Evolutionary conservation across 2,888 invertebrate genomes (phyloP).

Genomic region (Ormyrus pomaceus): DNA sequence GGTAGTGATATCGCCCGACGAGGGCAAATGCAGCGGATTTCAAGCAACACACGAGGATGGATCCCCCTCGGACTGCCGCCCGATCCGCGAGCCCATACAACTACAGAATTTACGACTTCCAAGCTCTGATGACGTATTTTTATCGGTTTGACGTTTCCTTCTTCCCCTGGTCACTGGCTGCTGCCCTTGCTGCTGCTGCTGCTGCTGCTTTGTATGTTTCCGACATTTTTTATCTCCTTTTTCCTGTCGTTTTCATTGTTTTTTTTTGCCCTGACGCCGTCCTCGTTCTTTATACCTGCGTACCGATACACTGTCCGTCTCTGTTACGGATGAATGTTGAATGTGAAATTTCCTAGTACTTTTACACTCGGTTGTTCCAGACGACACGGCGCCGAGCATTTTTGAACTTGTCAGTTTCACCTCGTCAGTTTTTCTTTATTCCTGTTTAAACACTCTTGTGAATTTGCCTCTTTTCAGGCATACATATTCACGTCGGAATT

Average conservation of each 20-base stretch:
- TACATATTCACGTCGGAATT: conserved; percentile 1
- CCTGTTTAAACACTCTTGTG: conserved; percentile 12
- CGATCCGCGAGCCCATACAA: background rate
- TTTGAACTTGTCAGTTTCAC: conserved; percentile 39
- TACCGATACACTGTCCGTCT: background rate
- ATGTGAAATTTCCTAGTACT: conserved; percentile 41
- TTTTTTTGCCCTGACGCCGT: conserved; percentile 4
- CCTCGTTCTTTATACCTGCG: background rate
- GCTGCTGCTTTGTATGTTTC: conserved; percentile 26
- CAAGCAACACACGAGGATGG: conserved; percentile 36
- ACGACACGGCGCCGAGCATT: background rate
- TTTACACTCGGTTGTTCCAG: conserved; percentile 4
- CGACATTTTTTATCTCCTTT: conserved; percentile 34
- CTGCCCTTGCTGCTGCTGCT: conserved; percentile 49
- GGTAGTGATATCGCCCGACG: conserved; percentile 15
- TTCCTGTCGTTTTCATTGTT: conserved; percentile 38
- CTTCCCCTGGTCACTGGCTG: background rate
- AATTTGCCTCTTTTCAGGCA: background rate
- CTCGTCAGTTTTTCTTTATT: conserved; percentile 45
- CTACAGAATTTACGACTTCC: conserved; percentile 50
- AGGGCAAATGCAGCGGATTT: conserved; percentile 43
- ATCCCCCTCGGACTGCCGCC: conserved; percentile 19
- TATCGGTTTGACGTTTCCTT: conserved; percentile 55
- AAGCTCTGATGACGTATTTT: conserved; percentile 53
- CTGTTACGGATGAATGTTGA: conserved; percentile 30